phyloP scores from a whole-genome alignment of 2,888 invertebrate species.

The Osmoderma eremita region DNA sequence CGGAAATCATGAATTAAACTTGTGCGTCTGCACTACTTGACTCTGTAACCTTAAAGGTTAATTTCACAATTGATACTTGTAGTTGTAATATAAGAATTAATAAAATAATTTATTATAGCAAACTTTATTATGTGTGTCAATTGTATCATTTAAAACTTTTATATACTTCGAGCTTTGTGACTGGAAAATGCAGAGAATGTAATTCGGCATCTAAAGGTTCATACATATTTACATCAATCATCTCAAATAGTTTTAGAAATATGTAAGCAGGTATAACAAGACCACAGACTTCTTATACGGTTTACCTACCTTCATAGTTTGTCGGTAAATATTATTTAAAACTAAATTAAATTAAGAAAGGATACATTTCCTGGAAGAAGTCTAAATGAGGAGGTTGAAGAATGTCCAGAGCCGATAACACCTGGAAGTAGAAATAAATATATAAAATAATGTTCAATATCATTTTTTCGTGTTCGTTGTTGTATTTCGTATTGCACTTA shows the following conservation, averaged over 20 bases:
- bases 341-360: constrained; percentile 71
- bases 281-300: too few relatives aligned
- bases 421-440: constrained; percentile 77
- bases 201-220: too few relatives aligned
- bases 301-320: too few relatives aligned
- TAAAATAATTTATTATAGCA: background rate
- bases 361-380: constrained; percentile 99
- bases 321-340: too few relatives aligned
- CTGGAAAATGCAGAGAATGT: too few relatives aligned
- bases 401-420: constrained; percentile 97
- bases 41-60: constrained; percentile 25
- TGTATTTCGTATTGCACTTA: too few relatives aligned
- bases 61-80: constrained; percentile 3
- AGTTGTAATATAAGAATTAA: background rate
- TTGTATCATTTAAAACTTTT: too few relatives aligned
- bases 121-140: too few relatives aligned
- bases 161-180: too few relatives aligned
- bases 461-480: background rate
- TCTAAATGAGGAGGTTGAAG: constrained; percentile 98
- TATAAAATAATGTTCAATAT: constrained; percentile 32
- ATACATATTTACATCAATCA: too few relatives aligned
- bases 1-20: constrained; percentile 21
- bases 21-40: background rate
- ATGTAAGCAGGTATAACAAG: too few relatives aligned
- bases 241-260: too few relatives aligned